Conservation (phyloP, 2,888 invertebrate genomes). For the Cerastoderma edule region DNA sequence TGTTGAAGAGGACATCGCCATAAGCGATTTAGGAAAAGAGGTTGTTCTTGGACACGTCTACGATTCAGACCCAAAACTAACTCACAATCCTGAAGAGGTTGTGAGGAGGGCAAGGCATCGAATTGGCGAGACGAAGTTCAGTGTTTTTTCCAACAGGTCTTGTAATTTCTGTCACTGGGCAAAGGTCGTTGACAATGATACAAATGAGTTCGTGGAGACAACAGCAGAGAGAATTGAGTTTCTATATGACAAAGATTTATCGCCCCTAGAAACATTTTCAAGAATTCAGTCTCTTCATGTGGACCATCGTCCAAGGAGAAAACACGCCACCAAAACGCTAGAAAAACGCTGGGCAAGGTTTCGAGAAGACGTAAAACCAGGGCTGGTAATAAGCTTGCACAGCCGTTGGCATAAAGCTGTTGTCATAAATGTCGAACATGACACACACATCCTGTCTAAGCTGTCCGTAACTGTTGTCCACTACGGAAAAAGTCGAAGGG, state of each 20-base stretch:
- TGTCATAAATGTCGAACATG: slow-evolving; percentile 21
- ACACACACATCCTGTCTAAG: not conserved
- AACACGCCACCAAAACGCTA: slow-evolving; percentile 17
- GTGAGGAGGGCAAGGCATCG: slow-evolving; percentile 31
- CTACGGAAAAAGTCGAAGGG: slow-evolving; percentile 18
- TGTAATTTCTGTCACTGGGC: slow-evolving; percentile 47
- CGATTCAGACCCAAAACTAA: slow-evolving; percentile 10
- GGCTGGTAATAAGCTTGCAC: slow-evolving; percentile 28
- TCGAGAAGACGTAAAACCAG: slow-evolving; percentile 28
- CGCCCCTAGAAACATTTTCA: slow-evolving; percentile 5
- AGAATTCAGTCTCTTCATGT: slow-evolving; percentile 13
- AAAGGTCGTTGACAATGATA: slow-evolving; percentile 32
- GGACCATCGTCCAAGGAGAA: slow-evolving; percentile 24
- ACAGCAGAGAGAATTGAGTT: not conserved
- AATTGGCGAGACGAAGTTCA: slow-evolving; percentile 36
- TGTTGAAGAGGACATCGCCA: slow-evolving; percentile 17
- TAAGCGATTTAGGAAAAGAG: slow-evolving; percentile 11
- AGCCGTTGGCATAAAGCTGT: slow-evolving; percentile 34
- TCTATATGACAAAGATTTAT: not conserved
- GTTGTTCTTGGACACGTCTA: not conserved
- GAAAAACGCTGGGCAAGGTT: slow-evolving; percentile 27
- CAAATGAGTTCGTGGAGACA: not conserved
- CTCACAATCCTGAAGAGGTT: slow-evolving; percentile 26
- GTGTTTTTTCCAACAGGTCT: slow-evolving; percentile 28
- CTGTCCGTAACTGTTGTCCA: slow-evolving; percentile 33